Base-by-base conservation (phyloP, 1,140 invertebrate species). In the Neuroterus valhalla region DNA sequence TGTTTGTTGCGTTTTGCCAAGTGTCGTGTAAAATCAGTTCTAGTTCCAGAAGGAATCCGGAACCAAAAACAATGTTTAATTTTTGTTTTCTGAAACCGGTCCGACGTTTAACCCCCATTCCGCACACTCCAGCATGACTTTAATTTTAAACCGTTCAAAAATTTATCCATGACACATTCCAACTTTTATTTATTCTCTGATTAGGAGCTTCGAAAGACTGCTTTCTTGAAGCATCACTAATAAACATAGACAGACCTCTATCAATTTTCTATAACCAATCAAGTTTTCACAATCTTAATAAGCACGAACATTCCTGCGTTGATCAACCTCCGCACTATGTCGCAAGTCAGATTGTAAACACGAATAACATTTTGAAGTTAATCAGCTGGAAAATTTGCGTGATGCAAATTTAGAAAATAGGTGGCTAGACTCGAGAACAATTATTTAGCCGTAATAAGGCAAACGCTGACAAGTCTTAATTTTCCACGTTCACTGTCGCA, bases 221-320 rank as follows among this genome's bases (percentile, higher is more conserved):
- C 31, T 26, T 31, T 26, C 31, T 15, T 62, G 55, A 62, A 26
- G 55, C 14, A 62, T 62, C 15, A 38, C 26, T 62, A 62, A 62
- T 62, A 26, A 15, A 15, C 31, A 31, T 31, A 14, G 12, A 48
- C 31, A 62, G 55, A 5, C 26, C 15, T 62, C 23, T n/a, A 62
- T 62, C 26, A 38, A 62, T 62, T 62, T 62, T 62, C 55, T n/a
- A 15, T 62, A 14, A 38, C 21, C 55, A 62, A 62, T 62, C 55
- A 62, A 10, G 23, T 62, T 62, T 38, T n/a, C 55, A 31, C 31
- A 62, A 62, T 31, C 31, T 62, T 62, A 62, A 62, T 62, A 62
- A 15, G 55, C 12, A 62, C 14, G 2, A 52, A 21, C 11, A 62
- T 62, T 62, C 55, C 14, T 15, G 23, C 8, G 55, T 62, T 62